Percentiles rank a stretch among this genome's conserved stretches.
Conservation (phyloP, 2,113 vertebrate genomes). For the Colius striatus region DNA sequence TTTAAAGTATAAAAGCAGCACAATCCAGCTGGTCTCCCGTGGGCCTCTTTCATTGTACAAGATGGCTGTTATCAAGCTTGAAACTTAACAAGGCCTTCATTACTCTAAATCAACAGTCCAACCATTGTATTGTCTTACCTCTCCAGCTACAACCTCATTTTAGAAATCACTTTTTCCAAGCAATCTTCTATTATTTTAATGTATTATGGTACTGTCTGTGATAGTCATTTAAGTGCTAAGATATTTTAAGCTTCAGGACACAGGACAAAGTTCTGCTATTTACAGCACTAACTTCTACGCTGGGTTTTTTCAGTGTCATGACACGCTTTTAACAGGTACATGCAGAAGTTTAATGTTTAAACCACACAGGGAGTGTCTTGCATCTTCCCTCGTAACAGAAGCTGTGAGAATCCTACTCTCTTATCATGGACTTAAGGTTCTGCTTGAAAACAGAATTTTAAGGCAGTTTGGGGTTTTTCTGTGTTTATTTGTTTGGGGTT, state of each 20-base stretch:
- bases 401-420: not conserved
- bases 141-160: not conserved
- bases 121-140: not conserved
- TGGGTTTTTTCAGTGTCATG: not conserved
- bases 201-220: not conserved
- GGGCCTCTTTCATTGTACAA: slow-evolving; percentile 25
- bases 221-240: not conserved
- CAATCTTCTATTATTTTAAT: not conserved
- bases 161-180: not conserved
- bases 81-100: not conserved
- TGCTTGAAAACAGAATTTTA: not conserved
- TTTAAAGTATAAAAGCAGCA: slow-evolving; percentile 42
- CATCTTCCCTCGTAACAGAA: not conserved
- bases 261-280: not conserved
- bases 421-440: not conserved
- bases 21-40: slow-evolving; percentile 36
- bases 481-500: fast-evolving
- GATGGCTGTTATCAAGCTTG: not conserved
- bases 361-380: not conserved
- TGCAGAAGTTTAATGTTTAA: not conserved
- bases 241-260: not conserved
- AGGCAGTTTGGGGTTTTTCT: not conserved
- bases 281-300: not conserved
- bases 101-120: not conserved
- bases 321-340: not conserved